These are phyloP conservation scores for Drosophila saltans DNA, from an alignment of 1,140 invertebrate genomes.

Conservation along the genomic window DNA sequence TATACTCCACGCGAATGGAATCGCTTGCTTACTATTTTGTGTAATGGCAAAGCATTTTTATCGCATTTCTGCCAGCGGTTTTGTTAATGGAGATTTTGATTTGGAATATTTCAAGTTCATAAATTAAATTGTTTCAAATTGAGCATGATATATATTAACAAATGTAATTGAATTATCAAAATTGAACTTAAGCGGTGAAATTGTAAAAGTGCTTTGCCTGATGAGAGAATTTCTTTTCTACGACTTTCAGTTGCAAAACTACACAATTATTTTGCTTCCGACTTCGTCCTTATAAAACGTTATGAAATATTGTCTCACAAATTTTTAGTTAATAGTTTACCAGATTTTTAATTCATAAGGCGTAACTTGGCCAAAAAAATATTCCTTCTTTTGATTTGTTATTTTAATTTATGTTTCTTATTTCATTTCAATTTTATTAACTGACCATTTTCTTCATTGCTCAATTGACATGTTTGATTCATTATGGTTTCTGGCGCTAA, in stretches of 20 bases:
- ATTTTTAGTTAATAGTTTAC: too few species aligned
- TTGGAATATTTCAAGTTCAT: constrained; percentile 22
- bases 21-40: constrained; percentile 36
- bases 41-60: constrained; percentile 49
- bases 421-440: background rate
- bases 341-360: too few species aligned
- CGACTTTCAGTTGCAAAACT: too few species aligned
- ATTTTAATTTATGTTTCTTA: background rate
- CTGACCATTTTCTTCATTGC: background rate
- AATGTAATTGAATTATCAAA: too few species aligned
- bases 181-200: too few species aligned
- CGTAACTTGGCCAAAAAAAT: too few species aligned
- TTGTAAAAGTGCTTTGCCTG: too few species aligned
- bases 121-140: constrained; percentile 4
- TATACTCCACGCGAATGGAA: constrained; percentile 14
- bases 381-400: too few species aligned
- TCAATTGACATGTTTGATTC: background rate
- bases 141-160: background rate
- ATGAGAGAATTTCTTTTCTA: too few species aligned
- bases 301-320: too few species aligned
- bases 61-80: constrained; percentile 36
- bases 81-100: constrained; percentile 32
- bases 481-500: background rate
- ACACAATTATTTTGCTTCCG: too few species aligned
- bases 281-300: too few species aligned